Conservation (phyloP, 2,113 vertebrate genomes). For the Chascanopsetta lugubris region DNA sequence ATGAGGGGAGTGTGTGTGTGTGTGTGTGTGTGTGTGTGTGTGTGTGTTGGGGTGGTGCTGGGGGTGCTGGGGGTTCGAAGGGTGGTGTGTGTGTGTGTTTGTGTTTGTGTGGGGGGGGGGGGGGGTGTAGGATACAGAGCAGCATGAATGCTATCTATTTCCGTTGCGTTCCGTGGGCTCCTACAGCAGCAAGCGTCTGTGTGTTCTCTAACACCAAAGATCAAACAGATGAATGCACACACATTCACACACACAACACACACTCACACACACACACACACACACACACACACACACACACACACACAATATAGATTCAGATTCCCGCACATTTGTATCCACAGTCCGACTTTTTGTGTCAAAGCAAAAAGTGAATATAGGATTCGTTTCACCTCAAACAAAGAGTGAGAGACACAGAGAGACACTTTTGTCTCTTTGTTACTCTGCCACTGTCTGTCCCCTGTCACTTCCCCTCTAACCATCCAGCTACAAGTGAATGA, state of each 20-base stretch:
- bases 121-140: conserved; percentile 40
- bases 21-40: conserved; percentile 42
- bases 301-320: not conserved
- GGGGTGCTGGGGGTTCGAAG: conserved; percentile 18
- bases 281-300: conserved; percentile 1
- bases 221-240: conserved; percentile 56
- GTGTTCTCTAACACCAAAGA: conserved; percentile 61
- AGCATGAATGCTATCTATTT: conserved; percentile 74
- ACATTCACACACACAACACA: conserved; percentile 6
- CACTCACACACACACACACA: conserved; percentile 2
- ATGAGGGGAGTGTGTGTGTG: conserved; percentile 58
- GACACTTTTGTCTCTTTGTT: not conserved
- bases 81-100: conserved; percentile 17
- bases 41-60: not conserved
- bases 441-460: not conserved
- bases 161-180: conserved; percentile 68
- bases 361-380: conserved; percentile 23
- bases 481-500: too few species aligned
- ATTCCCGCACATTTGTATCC: conserved; percentile 30
- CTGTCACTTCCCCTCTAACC: not conserved
- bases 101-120: not conserved
- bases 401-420: not conserved
- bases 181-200: conserved; percentile 58
- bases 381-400: not conserved
- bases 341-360: conserved; percentile 9